Percentiles rank a stretch among this genome's conserved stretches.
Conservation (phyloP, 2,113 vertebrate genomes). For the Gasterosteus aculeatus region DNA sequence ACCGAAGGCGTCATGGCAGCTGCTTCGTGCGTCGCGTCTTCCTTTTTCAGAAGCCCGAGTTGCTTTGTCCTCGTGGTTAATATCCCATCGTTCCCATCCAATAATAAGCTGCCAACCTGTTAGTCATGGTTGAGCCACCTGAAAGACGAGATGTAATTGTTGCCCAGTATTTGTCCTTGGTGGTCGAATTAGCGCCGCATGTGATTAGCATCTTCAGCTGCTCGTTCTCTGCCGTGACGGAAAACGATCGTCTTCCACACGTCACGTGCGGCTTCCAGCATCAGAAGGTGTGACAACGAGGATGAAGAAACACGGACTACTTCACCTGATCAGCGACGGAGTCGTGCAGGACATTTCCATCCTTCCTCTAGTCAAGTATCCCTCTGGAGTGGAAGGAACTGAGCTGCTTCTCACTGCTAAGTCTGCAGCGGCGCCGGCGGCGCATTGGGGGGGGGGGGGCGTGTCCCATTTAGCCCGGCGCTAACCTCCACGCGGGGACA, state of each 20-base stretch:
- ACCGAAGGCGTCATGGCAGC: neutral
- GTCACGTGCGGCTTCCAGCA: neutral
- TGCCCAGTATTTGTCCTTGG: constrained; percentile 44
- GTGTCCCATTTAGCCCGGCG: constrained; percentile 27
- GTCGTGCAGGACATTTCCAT: constrained; percentile 1
- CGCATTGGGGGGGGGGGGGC: neutral
- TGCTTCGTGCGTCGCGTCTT: neutral
- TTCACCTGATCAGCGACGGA: constrained; percentile 30
- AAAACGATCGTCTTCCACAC: constrained; percentile 23
- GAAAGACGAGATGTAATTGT: constrained; percentile 47
- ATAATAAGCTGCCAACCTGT: constrained; percentile 8
- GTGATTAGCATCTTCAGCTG: constrained; percentile 42
- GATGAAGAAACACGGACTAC: constrained; percentile 20
- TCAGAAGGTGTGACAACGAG: constrained; percentile 7
- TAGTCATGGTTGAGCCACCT: constrained; percentile 38
- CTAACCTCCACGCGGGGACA: neutral
- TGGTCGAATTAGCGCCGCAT: constrained; percentile 40
- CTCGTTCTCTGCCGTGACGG: neutral
- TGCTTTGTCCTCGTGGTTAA: constrained; percentile 33
- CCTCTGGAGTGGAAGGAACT: constrained; percentile 9
- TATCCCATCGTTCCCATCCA: constrained; percentile 7
- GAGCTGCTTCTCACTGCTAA: constrained; percentile 11
- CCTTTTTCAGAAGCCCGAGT: neutral
- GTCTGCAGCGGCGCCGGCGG: constrained; percentile 2
- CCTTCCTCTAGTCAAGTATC: neutral